Evolutionary conservation across 2,113 vertebrate genomes (phyloP), one percentile per base, ranked within the genome.

Genomic region (Lycaon pictus): DNA sequence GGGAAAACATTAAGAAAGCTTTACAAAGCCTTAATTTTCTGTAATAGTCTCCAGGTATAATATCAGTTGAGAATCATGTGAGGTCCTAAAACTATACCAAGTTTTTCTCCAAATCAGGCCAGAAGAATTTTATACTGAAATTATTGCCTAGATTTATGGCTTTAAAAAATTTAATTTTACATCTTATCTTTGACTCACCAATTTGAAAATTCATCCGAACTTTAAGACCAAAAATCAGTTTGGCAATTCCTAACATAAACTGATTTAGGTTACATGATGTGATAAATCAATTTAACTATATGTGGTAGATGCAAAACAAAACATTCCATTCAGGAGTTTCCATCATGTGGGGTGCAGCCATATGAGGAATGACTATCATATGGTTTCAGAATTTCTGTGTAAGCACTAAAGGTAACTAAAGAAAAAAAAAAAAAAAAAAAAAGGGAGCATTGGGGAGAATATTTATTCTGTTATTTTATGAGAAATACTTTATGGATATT

Each of bases 161-260:
- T 82, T 96, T 72, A 94, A 35, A 56, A 84, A 90, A 56, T 84
- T 82, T 80, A 69, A 83, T 58, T 95, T 93, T n/a, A 1, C 17
- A 63, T 67, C 2, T 87, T 60, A 81, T n/a, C 12, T 48, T 94
- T 55, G 51, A 29, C 5, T 29, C 83, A 55, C 8, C 74, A 92
- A 91, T 27, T 97, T 92, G 32, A 95, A 97, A 98, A 84, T 0
- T 86, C 69, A 55, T 58, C 90, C 27, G 7, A 71, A 60, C 2
- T 3, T 13, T 43, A 95, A 94, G 17, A 43, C 6, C 71, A 94
- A 72, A 65, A 65, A 35, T 83, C 27, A 69, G 32, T 60, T 0
- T 4, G 25, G 10, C 88, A 71, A 79, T 17, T 25, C 55, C 65
- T 82, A 86, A 72, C 43, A 25, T 58, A 92, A 58, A 90, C 7